These are phyloP conservation scores for Leucoraja erinaceus DNA, from an alignment of 2,113 vertebrate species.

Conservation along the genomic window DNA sequence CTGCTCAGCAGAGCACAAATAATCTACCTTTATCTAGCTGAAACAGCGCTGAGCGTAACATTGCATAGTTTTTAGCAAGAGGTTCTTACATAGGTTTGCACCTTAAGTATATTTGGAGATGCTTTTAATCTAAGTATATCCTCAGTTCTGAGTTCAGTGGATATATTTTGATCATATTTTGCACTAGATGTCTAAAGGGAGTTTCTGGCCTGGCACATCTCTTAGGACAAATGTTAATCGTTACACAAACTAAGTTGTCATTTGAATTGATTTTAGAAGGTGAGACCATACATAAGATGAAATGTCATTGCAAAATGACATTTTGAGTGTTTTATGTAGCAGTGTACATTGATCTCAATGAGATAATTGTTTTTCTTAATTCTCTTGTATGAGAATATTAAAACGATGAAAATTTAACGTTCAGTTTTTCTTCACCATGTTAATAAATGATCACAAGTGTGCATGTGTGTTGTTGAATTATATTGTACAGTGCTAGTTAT, in stretches of 20 bases:
- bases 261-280: slow-evolving; percentile 60
- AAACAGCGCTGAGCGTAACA: not conserved
- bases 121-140: slow-evolving; percentile 37
- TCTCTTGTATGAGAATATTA: slow-evolving; percentile 99
- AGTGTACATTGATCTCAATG: slow-evolving; percentile 99
- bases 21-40: not conserved
- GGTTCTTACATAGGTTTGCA: slow-evolving; percentile 1
- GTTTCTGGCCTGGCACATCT: slow-evolving; percentile 85
- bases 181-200: slow-evolving; percentile 93
- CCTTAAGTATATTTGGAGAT: slow-evolving; percentile 22
- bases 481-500: slow-evolving; percentile 85
- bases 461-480: slow-evolving; percentile 91
- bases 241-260: slow-evolving; percentile 64
- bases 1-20: not conserved
- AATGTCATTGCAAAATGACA: slow-evolving; percentile 84
- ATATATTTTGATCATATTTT: slow-evolving; percentile 81
- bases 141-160: slow-evolving; percentile 64
- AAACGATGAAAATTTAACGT: slow-evolving; percentile 80
- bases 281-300: slow-evolving; percentile 74
- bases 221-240: slow-evolving; percentile 89
- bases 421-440: slow-evolving; percentile 90
- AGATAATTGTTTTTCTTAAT: slow-evolving; percentile 98
- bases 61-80: not conserved
- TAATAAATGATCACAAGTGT: slow-evolving; percentile 94
- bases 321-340: slow-evolving; percentile 97